phyloP scores from a whole-genome alignment of 2,113 vertebrate species.

The Gallinago media region DNA sequence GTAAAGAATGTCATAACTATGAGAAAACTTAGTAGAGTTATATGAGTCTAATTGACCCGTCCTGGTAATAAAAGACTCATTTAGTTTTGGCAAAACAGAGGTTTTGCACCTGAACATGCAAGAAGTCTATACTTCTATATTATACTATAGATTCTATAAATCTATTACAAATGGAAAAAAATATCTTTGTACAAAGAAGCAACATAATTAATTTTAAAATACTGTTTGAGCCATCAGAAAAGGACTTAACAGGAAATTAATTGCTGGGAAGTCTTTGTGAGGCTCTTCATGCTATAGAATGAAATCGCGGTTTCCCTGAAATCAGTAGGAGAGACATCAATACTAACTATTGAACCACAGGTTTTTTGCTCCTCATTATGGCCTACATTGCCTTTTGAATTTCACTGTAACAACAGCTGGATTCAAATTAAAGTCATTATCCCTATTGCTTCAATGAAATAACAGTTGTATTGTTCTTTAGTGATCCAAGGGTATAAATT shows the following conservation, averaged over 20 bases:
- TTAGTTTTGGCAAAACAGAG: background rate
- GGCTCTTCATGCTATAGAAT: background rate
- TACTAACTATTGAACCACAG: background rate
- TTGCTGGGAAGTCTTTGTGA: background rate
- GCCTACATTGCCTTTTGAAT: background rate
- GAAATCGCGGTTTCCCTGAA: constrained; percentile 19
- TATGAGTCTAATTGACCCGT: background rate
- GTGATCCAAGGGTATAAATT: background rate
- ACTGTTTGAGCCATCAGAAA: background rate
- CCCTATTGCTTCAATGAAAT: background rate
- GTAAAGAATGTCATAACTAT: background rate
- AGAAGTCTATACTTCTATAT: background rate
- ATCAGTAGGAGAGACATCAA: constrained; percentile 13
- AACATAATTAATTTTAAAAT: constrained; percentile 10
- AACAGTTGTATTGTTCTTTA: background rate
- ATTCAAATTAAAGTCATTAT: background rate
- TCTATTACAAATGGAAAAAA: background rate
- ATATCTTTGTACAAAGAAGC: background rate
- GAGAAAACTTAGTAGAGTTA: background rate
- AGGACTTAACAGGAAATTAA: constrained; percentile 35
- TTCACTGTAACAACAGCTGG: background rate
- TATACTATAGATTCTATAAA: background rate
- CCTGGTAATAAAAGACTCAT: background rate
- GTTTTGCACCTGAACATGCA: background rate
- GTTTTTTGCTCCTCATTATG: constrained; percentile 30